These are phyloP conservation scores for Ophion slaviceki DNA, from an alignment of 2,888 invertebrate species.

Conservation along the genomic window DNA sequence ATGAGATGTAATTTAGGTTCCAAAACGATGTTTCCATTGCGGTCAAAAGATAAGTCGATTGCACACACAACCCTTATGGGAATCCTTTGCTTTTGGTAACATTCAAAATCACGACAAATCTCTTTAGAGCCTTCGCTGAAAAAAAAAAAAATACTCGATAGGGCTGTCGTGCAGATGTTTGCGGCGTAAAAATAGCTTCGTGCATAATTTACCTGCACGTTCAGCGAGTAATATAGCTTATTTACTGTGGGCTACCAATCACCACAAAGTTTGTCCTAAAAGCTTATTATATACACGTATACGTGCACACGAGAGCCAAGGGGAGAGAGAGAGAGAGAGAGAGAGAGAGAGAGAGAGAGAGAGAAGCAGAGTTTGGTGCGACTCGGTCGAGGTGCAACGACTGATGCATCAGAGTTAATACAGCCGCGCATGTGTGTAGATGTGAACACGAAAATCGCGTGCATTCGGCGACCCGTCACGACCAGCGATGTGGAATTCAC, in stretches of 20 bases:
- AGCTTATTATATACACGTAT: slow-evolving; percentile 21
- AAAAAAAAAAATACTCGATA: neutral
- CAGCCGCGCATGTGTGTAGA: neutral
- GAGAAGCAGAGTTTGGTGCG: slow-evolving; percentile 1
- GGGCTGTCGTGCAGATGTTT: slow-evolving; percentile 1
- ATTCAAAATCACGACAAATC: neutral
- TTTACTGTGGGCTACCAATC: slow-evolving; percentile 26
- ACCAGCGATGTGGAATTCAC: slow-evolving; percentile 39
- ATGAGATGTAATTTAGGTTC: neutral
- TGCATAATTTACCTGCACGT: slow-evolving; percentile 27
- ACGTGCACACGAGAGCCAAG: neutral
- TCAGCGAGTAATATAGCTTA: slow-evolving; percentile 24
- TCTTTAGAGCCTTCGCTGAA: neutral
- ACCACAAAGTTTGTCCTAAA: slow-evolving; percentile 33
- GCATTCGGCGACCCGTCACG: slow-evolving; percentile 31
- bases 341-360: neutral
- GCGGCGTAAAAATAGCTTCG: slow-evolving; percentile 8
- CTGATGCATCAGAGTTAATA: slow-evolving; percentile 36
- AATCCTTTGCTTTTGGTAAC: too few species aligned
- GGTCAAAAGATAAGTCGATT: too few species aligned
- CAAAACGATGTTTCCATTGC: neutral
- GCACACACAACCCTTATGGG: too few species aligned
- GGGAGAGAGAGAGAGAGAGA: neutral
- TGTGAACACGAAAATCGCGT: slow-evolving; percentile 48
- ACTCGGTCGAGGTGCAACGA: slow-evolving; percentile 30